Evolutionary conservation across 2,797 vertebrate genomes (phyloP), one percentile per base, ranked within the genome.

Genomic region (Amniataba percoides): DNA sequence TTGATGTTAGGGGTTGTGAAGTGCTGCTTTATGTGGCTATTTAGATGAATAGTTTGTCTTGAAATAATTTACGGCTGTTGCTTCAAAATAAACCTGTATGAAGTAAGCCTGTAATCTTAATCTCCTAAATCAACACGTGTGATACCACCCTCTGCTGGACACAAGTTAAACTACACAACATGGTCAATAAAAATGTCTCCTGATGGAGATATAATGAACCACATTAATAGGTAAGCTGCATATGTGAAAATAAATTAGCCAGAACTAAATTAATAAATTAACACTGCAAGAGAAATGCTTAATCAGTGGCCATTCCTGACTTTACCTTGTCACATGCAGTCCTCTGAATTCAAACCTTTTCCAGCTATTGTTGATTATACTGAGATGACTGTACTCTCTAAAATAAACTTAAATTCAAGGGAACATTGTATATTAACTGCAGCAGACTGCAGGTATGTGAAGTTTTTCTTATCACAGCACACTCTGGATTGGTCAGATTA

Each of bases 121-220:
- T 40, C n/a, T 13, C n/a, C 8, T 12, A 23, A 58, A 27, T 51
- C 6, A 59, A 15, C 40, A 13, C 31, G 25, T 63, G 43, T 4
- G 36, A 65, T 81, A 49, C 77, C 85, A 19, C 76, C 80, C 71
- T 53, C 90, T 91, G 66, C 51, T 91, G 91, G 87, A 51, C 58
- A 81, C 3, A 40, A 56, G 34, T 0, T 16, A 13, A 73, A 78
- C 15, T 25, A n/a, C 58, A 83, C 5, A 19, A 48, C 4, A 5
- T 40, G 19, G 5, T 4, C 8, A 0, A 36, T 12, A 7, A 25
- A 40, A 11, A 42, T 18, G 1, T 8, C 1, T 42, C 1, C 3
- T 4, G 0, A 36, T 42, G 10, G 3, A 18, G 43, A 45, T 18
- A 12, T 21, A 16, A 11, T 23, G 0, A 55, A 49, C 31, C 14